Percentiles rank a stretch among this genome's conserved stretches.
These are phyloP conservation scores for Lucilia cuprina DNA, from an alignment of 1,140 invertebrate species.

Conservation along the genomic window DNA sequence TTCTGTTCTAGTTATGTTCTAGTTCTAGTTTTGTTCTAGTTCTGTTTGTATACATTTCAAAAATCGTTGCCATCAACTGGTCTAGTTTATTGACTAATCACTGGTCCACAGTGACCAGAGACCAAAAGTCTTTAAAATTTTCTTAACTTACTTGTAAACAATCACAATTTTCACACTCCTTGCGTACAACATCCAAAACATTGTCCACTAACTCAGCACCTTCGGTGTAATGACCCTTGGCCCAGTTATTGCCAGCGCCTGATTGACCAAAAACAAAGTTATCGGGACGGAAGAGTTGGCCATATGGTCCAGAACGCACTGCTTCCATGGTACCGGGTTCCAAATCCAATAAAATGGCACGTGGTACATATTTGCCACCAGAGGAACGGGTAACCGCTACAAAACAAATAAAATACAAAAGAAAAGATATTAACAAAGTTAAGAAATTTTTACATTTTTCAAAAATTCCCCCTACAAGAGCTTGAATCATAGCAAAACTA, in stretches of 20 bases:
- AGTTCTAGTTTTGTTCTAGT: too few species aligned
- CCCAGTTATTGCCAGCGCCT: constrained; percentile 63
- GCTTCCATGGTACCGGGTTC: constrained; percentile 81
- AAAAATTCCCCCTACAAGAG: not conserved
- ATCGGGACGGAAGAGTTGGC: constrained; percentile 77
- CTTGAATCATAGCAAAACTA: not conserved
- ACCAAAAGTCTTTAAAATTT: too few species aligned
- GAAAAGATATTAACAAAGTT: too few species aligned
- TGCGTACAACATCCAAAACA: constrained; percentile 80
- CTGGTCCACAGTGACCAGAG: too few species aligned
- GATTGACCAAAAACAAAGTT: constrained; percentile 76
- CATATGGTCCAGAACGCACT: constrained; percentile 74
- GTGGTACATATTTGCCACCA: constrained; percentile 79
- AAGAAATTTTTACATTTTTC: too few species aligned
- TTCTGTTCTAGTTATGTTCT: too few species aligned
- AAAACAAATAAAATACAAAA: not conserved
- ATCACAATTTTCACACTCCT: constrained; percentile 77
- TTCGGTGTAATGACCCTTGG: constrained; percentile 81
- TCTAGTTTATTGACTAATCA: too few species aligned
- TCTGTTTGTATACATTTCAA: too few species aligned
- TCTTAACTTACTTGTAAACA: constrained; percentile 67
- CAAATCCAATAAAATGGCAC: constrained; percentile 78
- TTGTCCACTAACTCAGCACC: constrained; percentile 80
- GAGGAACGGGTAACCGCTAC: constrained; percentile 59
- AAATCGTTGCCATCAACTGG: too few species aligned